Base-by-base conservation (phyloP, 2,797 vertebrate species). In the Microctenopoma steveboyesi region DNA sequence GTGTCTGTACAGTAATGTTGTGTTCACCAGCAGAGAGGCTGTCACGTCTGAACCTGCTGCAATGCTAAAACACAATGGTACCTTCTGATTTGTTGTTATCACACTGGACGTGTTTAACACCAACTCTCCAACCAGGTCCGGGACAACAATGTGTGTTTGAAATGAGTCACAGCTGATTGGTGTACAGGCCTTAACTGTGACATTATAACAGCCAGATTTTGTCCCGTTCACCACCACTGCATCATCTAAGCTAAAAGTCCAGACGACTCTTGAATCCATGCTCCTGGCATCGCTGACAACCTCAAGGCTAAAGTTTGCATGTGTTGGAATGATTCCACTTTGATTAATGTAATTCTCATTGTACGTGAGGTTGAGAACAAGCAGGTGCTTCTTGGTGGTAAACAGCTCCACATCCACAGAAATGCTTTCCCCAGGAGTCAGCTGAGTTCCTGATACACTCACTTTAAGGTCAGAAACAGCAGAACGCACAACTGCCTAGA, bases 101-200 rank as follows among this genome's bases (percentile, higher is more conserved):
- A 50, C 47, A 1, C 28, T 56, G n/a, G 84, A 71, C 52, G 81
- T 8, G 0, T 43, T 72, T 3, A 84, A 49, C 10, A 56, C 4
- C 43, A 90, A 46, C 28, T 74, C 77, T 55, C 82, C 78, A 2
- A 81, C 83, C 25, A 59, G 58, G 43, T 80, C 85, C 69, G 86
- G 86, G 43, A 67, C 76, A 5, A 77, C 8, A 25, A 89, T 46
- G 9, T 75, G 50, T 40, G 63, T 75, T 62, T 69, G 70, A 63
- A 86, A 80, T 9, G 68, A 81, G 46, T 63, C 57, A 27, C 43
- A 45, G 69, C 82, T 87, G 59, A 78, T 25, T 35, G 80, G 79
- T 46, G 86, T 88, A 51, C 73, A 89, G 39, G 80, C 78, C 55
- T 67, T 59, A 2, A 83, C 66, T n/a, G 59, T 64, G 13, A 90